phyloP scores from a whole-genome alignment of 37 sponge, comb jelly and placozoan genomes.

The Hormiphora californensis region DNA sequence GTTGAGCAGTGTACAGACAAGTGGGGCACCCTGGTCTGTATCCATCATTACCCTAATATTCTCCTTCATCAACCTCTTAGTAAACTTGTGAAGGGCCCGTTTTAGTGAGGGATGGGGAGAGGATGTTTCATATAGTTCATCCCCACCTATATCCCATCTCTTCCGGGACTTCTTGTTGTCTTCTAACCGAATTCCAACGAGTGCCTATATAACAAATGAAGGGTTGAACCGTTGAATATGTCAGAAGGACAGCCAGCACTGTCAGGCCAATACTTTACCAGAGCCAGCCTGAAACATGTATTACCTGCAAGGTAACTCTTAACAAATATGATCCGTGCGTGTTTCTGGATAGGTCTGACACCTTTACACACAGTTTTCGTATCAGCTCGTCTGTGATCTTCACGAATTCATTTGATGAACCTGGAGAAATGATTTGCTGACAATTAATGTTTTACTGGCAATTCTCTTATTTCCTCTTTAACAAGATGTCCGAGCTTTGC shows the following conservation, averaged over 20 bases:
- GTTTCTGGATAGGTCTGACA: neutral
- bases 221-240: too few species aligned
- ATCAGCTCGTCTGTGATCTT: neutral
- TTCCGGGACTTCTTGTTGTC: neutral
- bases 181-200: conserved; percentile 21
- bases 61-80: neutral
- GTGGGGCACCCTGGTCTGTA: conserved; percentile 5
- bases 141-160: conserved; percentile 34
- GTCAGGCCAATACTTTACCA: too few species aligned
- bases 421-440: too few species aligned
- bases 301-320: conserved; percentile 20
- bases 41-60: neutral
- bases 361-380: conserved; percentile 13
- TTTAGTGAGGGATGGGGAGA: conserved; percentile 10
- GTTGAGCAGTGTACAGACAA: neutral
- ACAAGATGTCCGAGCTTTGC: neutral
- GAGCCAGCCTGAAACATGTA: too few species aligned
- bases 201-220: neutral
- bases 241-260: too few species aligned
- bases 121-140: conserved; percentile 26
- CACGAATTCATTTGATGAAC: conserved; percentile 2
- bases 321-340: conserved; percentile 22
- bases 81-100: conserved; percentile 44
- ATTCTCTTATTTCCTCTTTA: neutral
- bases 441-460: neutral